phyloP scores from a whole-genome alignment of 1,140 invertebrate genomes.

The Conus betulinus region DNA sequence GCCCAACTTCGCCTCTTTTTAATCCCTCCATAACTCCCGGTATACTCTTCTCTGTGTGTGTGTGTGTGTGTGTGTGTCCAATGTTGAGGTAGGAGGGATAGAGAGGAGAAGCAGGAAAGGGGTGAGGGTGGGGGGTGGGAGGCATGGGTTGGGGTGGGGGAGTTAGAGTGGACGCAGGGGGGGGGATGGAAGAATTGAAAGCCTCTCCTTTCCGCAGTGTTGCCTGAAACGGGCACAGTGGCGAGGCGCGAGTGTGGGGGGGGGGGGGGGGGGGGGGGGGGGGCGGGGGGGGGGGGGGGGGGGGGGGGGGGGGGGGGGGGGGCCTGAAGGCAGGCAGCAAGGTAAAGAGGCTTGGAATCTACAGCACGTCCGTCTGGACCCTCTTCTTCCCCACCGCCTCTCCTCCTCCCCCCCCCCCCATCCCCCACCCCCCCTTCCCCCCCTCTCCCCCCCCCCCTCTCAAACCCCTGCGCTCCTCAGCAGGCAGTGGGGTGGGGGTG shows the following conservation, averaged over 20 bases:
- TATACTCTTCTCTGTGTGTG: neutral
- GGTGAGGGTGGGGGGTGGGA: no score
- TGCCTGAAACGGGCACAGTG: neutral
- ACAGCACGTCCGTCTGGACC: neutral
- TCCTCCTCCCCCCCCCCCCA: neutral
- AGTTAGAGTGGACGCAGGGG: neutral
- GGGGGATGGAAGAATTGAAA: constrained; percentile 12
- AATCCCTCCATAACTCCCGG: no score
- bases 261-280: no score
- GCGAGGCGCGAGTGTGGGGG: neutral
- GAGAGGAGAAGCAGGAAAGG: no score
- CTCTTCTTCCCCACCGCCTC: neutral
- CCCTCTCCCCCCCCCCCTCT: neutral
- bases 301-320: no score
- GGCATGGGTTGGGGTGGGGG: neutral
- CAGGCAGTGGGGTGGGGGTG: neutral
- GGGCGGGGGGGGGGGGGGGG: neutral
- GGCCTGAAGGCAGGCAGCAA: neutral
- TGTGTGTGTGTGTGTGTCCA: no score
- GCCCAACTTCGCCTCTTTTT: neutral
- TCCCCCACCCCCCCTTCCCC: neutral
- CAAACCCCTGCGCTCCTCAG: neutral
- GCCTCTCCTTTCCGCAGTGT: neutral
- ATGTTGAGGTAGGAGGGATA: no score
- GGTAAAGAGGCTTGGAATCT: constrained; percentile 15